Evolutionary conservation across 2,113 vertebrate genomes (phyloP).

Genomic region (Corvus moneduloides): DNA sequence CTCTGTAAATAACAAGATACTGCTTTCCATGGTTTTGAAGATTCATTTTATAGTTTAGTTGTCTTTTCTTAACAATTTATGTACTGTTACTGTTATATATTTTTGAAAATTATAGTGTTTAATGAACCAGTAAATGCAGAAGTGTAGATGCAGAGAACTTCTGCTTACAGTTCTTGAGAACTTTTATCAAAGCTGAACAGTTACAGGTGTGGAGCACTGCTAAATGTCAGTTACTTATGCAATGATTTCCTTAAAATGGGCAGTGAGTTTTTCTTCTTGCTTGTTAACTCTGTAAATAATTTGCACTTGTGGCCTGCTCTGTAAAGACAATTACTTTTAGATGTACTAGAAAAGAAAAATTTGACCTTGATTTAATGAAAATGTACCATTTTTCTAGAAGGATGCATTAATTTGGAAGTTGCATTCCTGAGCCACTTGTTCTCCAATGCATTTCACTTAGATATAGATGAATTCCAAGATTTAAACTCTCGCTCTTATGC

Average conservation of each 20-base stretch:
- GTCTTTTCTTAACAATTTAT: conserved; percentile 28
- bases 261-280: not conserved
- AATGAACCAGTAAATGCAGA: conserved; percentile 43
- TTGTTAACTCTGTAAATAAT: conserved; percentile 32
- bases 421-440: conserved; percentile 36
- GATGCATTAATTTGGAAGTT: not conserved
- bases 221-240: not conserved
- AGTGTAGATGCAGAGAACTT: conserved; percentile 32
- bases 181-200: not conserved
- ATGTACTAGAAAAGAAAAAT: not conserved
- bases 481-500: not conserved
- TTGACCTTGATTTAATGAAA: not conserved
- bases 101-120: conserved; percentile 52
- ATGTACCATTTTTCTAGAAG: not conserved
- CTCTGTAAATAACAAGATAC: conserved; percentile 56
- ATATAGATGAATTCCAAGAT: not conserved
- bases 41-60: conserved; percentile 44
- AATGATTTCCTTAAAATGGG: not conserved
- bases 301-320: not conserved
- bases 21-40: conserved; percentile 29
- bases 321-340: not conserved
- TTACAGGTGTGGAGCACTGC: not conserved
- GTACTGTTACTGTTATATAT: conserved; percentile 26
- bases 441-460: conserved; percentile 20
- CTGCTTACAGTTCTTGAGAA: not conserved